Evolutionary conservation across 2,113 vertebrate species (phyloP), one percentile per base, ranked within the genome.

Genomic region (Toxotes jaculatrix): DNA sequence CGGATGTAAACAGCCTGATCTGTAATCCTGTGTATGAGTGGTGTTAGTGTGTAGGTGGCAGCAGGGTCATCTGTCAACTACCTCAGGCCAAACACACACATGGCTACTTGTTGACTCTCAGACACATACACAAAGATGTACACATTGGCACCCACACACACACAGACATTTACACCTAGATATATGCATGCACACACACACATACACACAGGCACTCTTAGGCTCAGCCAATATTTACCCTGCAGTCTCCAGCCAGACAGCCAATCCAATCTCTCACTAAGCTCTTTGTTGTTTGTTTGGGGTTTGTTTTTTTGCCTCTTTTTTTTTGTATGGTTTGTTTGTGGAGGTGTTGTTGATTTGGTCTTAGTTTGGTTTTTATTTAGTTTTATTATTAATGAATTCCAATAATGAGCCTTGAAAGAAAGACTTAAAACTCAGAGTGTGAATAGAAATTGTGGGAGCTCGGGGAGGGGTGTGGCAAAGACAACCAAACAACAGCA

Each of bases 151-250:
- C 64, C 21, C 1, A 21, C 36, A 40, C 67, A 40, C 66, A 57
- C 70, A 74, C 74, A 57, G 66, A 74, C 74, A 74, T 63, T 79
- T 77, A 73, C 77, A 70, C 80, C 49, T 75, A 66, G 19, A 56
- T 74, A 32, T 38, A 79, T 62, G 27, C 56, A 62, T 45, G 65
- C 74, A 81, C 43, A 55, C 57, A 75, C 66, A 77, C 36, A 40
- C 34, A 43, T 45, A 60, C 45, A 87, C n/a, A 72, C 80, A 75
- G 31, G 16, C 83, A 43, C 84, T 60, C 82, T 65, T 59, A 61
- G 77, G 72, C 86, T 89, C 83, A 85, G 90, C 83, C 85, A 93
- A 91, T 91, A 91, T 93, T 93, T 91, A 91, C 90, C 89, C 87
- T 89, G 78, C 87, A 81, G 89, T 88, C 88, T 90, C 73, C 79